These are phyloP conservation scores for Galerucella nymphaeae DNA, from an alignment of 2,888 invertebrate species.

Conservation along the genomic window DNA sequence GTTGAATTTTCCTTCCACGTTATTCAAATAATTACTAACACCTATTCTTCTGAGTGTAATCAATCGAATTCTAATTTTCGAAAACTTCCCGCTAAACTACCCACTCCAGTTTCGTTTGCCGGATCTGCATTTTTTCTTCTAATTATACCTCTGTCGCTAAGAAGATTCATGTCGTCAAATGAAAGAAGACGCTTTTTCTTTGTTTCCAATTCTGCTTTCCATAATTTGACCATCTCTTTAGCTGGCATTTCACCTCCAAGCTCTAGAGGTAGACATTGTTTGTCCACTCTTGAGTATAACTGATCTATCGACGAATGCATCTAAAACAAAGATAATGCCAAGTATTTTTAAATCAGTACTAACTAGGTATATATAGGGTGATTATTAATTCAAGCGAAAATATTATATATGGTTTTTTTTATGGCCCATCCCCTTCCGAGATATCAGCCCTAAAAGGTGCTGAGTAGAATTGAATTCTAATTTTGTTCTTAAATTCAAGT, in stretches of 20 bases:
- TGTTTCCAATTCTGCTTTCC: conserved; percentile 72
- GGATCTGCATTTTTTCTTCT: conserved; percentile 60
- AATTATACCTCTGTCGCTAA: conserved; percentile 73
- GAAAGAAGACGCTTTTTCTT: conserved; percentile 71
- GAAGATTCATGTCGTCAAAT: conserved; percentile 74
- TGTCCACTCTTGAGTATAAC: conserved; percentile 71
- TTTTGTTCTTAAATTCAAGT: too few species aligned
- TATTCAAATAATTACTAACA: too few species aligned
- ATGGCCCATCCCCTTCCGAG: too few species aligned
- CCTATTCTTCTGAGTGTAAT: not conserved
- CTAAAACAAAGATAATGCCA: conserved; percentile 44
- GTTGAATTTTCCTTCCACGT: too few species aligned
- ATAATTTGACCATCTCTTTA: conserved; percentile 77
- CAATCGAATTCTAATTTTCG: conserved; percentile 76
- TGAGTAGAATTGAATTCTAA: too few species aligned
- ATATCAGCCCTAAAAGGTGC: too few species aligned
- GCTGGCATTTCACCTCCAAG: conserved; percentile 79
- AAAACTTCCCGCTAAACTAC: conserved; percentile 71
- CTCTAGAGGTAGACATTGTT: conserved; percentile 75
- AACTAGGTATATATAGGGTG: too few species aligned
- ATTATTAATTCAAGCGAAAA: too few species aligned
- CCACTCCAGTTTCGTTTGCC: conserved; percentile 47
- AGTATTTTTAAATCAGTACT: too few species aligned
- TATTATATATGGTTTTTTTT: too few species aligned
- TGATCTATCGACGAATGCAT: conserved; percentile 68